A percentile compares a stretch with the other conserved stretches of the same genome.
phyloP scores from a whole-genome alignment of 1,140 invertebrate genomes.

The Venustaconcha ellipsiformis region DNA sequence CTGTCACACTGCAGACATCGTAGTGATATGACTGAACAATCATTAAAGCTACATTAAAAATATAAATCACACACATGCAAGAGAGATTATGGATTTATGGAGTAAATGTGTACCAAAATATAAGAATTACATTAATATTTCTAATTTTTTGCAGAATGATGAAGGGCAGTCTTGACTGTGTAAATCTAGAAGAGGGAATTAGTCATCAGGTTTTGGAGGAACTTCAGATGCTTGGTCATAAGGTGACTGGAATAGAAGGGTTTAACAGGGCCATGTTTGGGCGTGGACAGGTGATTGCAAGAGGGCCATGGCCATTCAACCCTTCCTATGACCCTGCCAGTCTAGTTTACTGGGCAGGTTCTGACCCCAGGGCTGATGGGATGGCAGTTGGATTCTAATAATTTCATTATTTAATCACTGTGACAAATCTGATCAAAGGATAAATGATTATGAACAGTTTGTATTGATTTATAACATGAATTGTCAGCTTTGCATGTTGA shows the following conservation, averaged over 20 bases:
- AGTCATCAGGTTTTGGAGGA: conserved; percentile 31
- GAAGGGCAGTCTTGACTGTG: conserved; percentile 17
- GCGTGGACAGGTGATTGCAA: conserved; percentile 64
- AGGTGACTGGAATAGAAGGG: conserved; percentile 32
- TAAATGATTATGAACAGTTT: not conserved
- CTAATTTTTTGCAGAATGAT: conserved; percentile 10
- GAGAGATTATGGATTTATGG: too few relatives aligned
- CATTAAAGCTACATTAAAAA: too few relatives aligned
- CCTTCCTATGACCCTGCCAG: conserved; percentile 5
- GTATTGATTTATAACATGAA: not conserved
- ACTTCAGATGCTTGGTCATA: conserved; percentile 55
- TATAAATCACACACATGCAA: too few relatives aligned
- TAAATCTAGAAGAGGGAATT: conserved; percentile 64
- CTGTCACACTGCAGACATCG: too few relatives aligned
- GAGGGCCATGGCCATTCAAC: conserved; percentile 47
- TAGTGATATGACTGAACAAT: too few relatives aligned
- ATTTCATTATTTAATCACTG: not conserved
- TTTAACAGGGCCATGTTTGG: conserved; percentile 56
- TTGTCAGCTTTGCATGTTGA: not conserved
- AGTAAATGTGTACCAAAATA: too few relatives aligned
- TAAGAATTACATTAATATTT: too few relatives aligned
- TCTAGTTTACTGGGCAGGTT: conserved; percentile 53
- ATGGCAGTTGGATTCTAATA: conserved; percentile 45
- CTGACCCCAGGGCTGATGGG: conserved; percentile 61
- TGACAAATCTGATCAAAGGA: not conserved